Conservation (phyloP, 2,113 vertebrate genomes). For the Gallinago undulata region DNA sequence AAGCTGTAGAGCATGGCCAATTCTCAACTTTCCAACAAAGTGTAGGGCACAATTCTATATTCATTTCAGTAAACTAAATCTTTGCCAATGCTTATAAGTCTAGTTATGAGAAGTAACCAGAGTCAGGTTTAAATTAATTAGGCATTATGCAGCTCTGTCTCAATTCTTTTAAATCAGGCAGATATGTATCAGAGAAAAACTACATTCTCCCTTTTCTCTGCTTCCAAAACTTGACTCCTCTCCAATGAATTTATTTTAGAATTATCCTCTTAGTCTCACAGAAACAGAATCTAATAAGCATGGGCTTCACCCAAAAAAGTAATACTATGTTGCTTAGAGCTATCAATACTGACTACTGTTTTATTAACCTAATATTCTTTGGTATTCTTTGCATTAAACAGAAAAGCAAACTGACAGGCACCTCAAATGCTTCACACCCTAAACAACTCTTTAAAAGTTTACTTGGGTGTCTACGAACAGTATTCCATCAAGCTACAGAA, state of each 20-base stretch:
- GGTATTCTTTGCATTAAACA: not conserved
- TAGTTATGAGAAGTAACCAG: not conserved
- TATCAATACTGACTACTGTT: not conserved
- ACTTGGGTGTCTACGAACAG: not conserved
- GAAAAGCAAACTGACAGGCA: not conserved
- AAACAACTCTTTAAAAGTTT: not conserved
- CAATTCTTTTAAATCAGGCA: not conserved
- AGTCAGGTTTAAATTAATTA: not conserved
- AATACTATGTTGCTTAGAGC: not conserved
- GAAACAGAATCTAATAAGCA: not conserved
- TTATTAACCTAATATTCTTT: not conserved
- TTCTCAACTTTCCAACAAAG: not conserved
- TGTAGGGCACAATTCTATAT: not conserved
- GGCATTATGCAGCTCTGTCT: not conserved
- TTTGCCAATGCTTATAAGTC: not conserved
- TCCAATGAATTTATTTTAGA: not conserved
- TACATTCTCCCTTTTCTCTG: not conserved
- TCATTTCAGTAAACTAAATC: not conserved
- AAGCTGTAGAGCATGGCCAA: not conserved
- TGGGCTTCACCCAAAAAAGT: fast-evolving
- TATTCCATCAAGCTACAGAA: not conserved
- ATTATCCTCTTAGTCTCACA: not conserved
- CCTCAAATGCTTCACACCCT: not conserved
- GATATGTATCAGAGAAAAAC: not conserved
- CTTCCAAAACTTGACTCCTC: not conserved